phyloP scores from a whole-genome alignment of 2,888 invertebrate genomes.

The Volucella inflata region DNA sequence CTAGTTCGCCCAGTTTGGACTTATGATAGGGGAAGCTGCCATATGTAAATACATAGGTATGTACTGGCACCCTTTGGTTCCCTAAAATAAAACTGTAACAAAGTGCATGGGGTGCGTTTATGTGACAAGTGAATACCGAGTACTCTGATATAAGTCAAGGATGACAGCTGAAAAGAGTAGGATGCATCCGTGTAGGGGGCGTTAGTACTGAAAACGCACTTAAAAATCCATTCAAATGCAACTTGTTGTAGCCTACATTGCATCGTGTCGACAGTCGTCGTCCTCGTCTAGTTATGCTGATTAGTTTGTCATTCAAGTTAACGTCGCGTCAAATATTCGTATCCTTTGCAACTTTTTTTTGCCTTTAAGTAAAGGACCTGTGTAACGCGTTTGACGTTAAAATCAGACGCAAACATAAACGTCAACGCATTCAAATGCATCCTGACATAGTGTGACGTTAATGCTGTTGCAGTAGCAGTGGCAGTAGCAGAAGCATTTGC shows the following conservation, averaged over 20 bases:
- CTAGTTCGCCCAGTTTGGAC: conserved; percentile 19
- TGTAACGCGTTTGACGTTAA: conserved; percentile 53
- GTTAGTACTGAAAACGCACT: conserved; percentile 35
- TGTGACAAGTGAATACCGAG: conserved; percentile 18
- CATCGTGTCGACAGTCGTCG: too few relatives aligned
- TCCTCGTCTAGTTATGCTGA: conserved; percentile 69
- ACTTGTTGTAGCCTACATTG: conserved; percentile 68
- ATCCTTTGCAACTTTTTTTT: conserved; percentile 45
- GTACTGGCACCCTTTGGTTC: conserved; percentile 14
- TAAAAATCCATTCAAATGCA: conserved; percentile 69
- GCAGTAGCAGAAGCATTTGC: too few relatives aligned
- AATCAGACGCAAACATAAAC: neutral
- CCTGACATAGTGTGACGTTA: conserved; percentile 40
- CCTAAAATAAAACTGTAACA: conserved; percentile 19
- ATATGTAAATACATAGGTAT: conserved; percentile 1
- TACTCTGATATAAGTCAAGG: conserved; percentile 62
- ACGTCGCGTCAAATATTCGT: conserved; percentile 50
- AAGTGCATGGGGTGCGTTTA: conserved; percentile 59
- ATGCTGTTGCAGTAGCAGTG: neutral
- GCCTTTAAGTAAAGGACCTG: conserved; percentile 35
- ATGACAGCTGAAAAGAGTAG: conserved; percentile 27
- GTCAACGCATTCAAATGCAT: conserved; percentile 68
- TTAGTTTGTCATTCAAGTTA: conserved; percentile 62
- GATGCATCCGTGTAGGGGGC: neutral
- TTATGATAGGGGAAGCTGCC: conserved; percentile 2